A percentile compares a stretch with the other conserved stretches of the same genome.
These are phyloP conservation scores for Xiphias gladius DNA, from an alignment of 2,113 vertebrate genomes.

Conservation along the genomic window DNA sequence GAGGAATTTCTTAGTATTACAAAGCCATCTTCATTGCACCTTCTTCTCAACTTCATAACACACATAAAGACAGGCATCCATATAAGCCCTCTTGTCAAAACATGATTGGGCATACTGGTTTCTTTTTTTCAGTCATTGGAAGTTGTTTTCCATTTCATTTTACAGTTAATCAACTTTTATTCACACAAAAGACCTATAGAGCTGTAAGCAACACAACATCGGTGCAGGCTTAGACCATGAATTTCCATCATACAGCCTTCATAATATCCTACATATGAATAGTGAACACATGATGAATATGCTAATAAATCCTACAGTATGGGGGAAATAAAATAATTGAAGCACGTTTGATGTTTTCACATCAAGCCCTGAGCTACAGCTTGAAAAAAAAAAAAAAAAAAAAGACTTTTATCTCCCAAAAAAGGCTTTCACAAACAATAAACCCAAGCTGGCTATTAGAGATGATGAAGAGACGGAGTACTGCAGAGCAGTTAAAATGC, in stretches of 20 bases:
- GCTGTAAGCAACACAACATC: conserved; percentile 8
- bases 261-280: conserved; percentile 46
- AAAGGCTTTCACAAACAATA: conserved; percentile 66
- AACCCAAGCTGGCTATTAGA: conserved; percentile 47
- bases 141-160: conserved; percentile 13
- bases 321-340: conserved; percentile 71
- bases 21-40: neutral
- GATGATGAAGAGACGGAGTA: conserved; percentile 55
- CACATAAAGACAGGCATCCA: neutral
- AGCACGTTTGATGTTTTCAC: conserved; percentile 74
- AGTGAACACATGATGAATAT: conserved; percentile 63
- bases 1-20: neutral
- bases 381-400: conserved; percentile 43
- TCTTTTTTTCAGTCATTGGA: neutral
- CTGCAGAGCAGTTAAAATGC: conserved; percentile 44
- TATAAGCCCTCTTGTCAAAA: neutral
- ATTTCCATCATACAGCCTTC: conserved; percentile 41
- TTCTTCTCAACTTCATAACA: neutral
- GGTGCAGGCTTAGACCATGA: conserved; percentile 1
- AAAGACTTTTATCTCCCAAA: conserved; percentile 71
- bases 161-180: conserved; percentile 42
- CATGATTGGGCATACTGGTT: neutral
- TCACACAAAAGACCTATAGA: conserved; percentile 40
- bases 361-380: conserved; percentile 58
- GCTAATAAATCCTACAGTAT: conserved; percentile 65